Base-by-base conservation (phyloP, 1,140 invertebrate species). In the Berghia stephanieae region DNA sequence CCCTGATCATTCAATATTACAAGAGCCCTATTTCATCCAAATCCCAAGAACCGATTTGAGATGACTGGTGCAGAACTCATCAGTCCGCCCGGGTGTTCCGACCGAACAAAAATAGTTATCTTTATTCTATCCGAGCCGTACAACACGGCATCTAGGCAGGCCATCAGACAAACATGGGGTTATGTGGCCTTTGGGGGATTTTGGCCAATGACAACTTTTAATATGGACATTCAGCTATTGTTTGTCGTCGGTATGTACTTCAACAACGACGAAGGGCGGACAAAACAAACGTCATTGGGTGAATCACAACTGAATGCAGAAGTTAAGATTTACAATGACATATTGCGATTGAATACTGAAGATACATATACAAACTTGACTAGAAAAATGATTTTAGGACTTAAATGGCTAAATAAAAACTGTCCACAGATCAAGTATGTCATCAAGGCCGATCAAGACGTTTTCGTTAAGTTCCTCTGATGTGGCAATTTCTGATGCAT, bases 391-490 rank as follows among this genome's bases (percentile, higher is more conserved):
- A 46, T 76, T n/a, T 49, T 76, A 44, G 55, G 42, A 1, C 49
- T 76, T 8, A 24, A 68, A 21, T 68, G 67, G 52, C 21, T 42
- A 3, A 10, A 46, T 1, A 31, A 72, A 5, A 18, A 42, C 38
- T 70, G 76, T 44, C 40, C 52, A 2, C 36, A 40, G 18, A 94
- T 93, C 0, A 78, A 77, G 72, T 90, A 83, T 77, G 79, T 91
- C 31, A 77, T 92, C 49, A 92, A 92, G 83, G 87, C 88, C 2
- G 91, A 92, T 79, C 91, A 92, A 66, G 91, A 92, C 79, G 90
- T 90, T 72, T 91, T 91, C 81, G 83, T 92, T 2, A 90, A 92
- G 66, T 85, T 27, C 84, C 84, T 3, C 78, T 81, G 31, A 74
- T 87, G 3, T 34, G 82, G 21, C 68, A 79, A 6, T 76, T 82